phyloP scores from a whole-genome alignment of 92 coral and sea anemone species.

The Metridium senile region DNA sequence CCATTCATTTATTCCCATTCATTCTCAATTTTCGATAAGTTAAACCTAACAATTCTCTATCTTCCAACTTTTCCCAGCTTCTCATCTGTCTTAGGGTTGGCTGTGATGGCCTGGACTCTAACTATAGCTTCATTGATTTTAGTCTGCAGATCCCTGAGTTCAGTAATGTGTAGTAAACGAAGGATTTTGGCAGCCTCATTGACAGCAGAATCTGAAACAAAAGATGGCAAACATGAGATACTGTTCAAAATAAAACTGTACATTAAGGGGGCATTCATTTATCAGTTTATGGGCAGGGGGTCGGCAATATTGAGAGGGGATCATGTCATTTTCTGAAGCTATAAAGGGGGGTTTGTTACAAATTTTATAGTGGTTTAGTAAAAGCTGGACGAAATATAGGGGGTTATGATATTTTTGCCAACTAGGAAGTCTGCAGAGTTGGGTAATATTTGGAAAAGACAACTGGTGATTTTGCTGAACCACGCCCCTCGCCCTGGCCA shows the following conservation, averaged over 20 bases:
- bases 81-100: constrained; percentile 96
- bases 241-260: not conserved
- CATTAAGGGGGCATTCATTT: too few relatives aligned
- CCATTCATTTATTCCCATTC: not conserved
- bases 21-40: not conserved
- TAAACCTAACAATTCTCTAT: constrained; percentile 20
- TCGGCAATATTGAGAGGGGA: too few relatives aligned
- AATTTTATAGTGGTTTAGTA: too few relatives aligned
- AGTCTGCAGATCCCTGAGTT: constrained; percentile 93
- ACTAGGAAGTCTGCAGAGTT: too few relatives aligned
- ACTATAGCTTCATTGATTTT: constrained; percentile 96
- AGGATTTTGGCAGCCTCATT: constrained; percentile 96
- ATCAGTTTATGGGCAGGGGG: not conserved
- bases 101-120: constrained; percentile 91
- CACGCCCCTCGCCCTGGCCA: too few relatives aligned
- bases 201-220: constrained; percentile 85
- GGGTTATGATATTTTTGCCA: too few relatives aligned
- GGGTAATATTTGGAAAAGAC: too few relatives aligned
- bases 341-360: too few relatives aligned
- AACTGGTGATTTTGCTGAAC: too few relatives aligned
- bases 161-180: constrained; percentile 86
- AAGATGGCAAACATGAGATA: constrained; percentile 2
- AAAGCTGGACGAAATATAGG: too few relatives aligned
- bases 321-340: too few relatives aligned
- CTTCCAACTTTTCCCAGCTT: constrained; percentile 87